Evolutionary conservation across 2,888 invertebrate species (phyloP).

Genomic region (Scrobipalpa atriplicella): DNA sequence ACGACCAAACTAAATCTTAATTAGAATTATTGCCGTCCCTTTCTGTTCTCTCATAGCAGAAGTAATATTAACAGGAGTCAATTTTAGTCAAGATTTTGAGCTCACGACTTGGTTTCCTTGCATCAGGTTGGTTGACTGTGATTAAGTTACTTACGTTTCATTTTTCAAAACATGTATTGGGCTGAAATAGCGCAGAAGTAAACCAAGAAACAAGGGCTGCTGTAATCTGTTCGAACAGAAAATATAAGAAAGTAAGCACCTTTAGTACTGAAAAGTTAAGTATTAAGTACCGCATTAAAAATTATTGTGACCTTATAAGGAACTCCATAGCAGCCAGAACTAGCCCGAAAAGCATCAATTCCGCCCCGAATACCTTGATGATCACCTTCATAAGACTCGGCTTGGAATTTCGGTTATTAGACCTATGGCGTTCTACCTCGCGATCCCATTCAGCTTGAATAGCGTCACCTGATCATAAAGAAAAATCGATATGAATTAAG

Average conservation of each 20-base stretch:
- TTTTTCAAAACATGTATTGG: not conserved
- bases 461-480: slow-evolving; percentile 78
- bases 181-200: slow-evolving; percentile 75
- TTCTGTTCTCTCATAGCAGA: no score
- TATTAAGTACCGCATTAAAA: no score
- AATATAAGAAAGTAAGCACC: not conserved
- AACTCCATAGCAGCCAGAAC: slow-evolving; percentile 85
- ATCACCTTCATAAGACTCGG: slow-evolving; percentile 85
- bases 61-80: no score
- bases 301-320: slow-evolving; percentile 76
- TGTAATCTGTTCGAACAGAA: slow-evolving; percentile 73
- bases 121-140: no score
- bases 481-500: no score
- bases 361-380: slow-evolving; percentile 83
- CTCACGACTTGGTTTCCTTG: no score
- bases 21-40: no score
- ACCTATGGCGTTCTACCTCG: slow-evolving; percentile 69
- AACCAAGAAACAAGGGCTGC: slow-evolving; percentile 85
- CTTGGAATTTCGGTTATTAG: slow-evolving; percentile 47
- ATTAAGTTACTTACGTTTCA: not conserved
- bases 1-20: no score
- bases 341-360: slow-evolving; percentile 84
- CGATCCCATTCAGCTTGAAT: slow-evolving; percentile 84
- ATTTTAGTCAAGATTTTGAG: no score
- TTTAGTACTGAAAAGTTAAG: not conserved